Percentiles rank a stretch among this genome's conserved stretches.
These are phyloP conservation scores for Pyrocoelia pectoralis DNA, from an alignment of 2,888 invertebrate genomes.

Conservation along the genomic window DNA sequence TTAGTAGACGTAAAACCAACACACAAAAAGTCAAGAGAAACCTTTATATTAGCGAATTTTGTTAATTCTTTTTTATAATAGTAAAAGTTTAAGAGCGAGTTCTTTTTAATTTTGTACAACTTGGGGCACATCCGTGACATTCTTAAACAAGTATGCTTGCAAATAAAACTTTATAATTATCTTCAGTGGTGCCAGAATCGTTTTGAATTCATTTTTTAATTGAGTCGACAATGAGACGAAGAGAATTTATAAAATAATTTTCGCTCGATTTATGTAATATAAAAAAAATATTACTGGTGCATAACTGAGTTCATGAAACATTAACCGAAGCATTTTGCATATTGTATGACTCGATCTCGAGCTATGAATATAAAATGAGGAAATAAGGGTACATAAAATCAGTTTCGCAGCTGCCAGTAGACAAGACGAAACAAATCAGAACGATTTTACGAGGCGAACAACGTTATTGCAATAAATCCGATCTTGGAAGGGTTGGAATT, in stretches of 20 bases:
- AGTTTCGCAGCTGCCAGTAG: conserved; percentile 41
- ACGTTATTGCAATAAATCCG: conserved; percentile 56
- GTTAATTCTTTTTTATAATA: conserved; percentile 21
- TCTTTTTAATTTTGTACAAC: conserved; percentile 25
- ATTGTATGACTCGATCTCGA: conserved; percentile 33
- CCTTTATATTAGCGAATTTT: conserved; percentile 19
- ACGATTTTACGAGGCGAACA: conserved; percentile 47
- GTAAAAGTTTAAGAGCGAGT: conserved; percentile 23
- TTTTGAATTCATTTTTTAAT: conserved; percentile 8
- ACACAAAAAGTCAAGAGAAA: conserved; percentile 10
- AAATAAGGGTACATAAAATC: conserved; percentile 36
- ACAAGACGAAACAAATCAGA: conserved; percentile 49
- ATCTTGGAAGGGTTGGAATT: conserved; percentile 53
- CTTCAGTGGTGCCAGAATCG: conserved; percentile 9
- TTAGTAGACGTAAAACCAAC: conserved; percentile 11
- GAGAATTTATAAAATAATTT: neutral
- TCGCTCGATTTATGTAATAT: neutral
- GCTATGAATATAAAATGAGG: conserved; percentile 35
- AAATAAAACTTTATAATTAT: conserved; percentile 29
- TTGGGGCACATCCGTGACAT: conserved; percentile 18
- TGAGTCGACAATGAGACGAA: neutral
- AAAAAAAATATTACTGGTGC: neutral
- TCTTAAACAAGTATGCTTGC: conserved; percentile 16
- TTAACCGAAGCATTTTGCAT: conserved; percentile 33
- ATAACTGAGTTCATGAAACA: conserved; percentile 24